Conservation (phyloP, 30 jellyfish, hydroid and myxozoan species). For the Clytia hemisphaerica region DNA sequence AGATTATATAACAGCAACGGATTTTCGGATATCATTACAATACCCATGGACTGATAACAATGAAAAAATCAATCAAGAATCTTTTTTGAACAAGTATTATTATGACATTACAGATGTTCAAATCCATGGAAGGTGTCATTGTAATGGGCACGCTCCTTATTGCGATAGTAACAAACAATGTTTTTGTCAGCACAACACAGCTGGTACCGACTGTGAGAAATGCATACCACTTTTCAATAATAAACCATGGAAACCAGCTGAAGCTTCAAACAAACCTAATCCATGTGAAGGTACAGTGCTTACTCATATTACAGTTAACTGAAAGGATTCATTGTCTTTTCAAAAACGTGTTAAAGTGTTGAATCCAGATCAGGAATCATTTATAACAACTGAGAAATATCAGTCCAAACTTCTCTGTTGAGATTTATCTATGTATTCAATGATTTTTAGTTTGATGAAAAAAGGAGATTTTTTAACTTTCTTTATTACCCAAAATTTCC, state of each 20-base stretch:
- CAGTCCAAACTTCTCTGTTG: too few relatives aligned
- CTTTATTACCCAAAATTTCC: neutral
- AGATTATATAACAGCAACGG: conserved; percentile 54
- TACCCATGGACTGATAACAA: conserved; percentile 92
- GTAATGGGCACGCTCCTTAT: conserved; percentile 78
- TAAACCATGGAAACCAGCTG: conserved; percentile 70
- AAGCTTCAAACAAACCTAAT: conserved; percentile 32
- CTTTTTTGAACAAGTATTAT: conserved; percentile 49
- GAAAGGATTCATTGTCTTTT: too few relatives aligned
- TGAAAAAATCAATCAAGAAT: conserved; percentile 42
- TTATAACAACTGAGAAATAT: too few relatives aligned
- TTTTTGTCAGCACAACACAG: conserved; percentile 59
- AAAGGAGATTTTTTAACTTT: neutral
- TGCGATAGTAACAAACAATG: conserved; percentile 45
- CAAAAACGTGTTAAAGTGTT: too few relatives aligned
- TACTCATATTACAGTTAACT: too few relatives aligned
- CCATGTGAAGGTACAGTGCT: conserved; percentile 66
- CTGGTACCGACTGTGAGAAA: conserved; percentile 63
- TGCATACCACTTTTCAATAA: conserved; percentile 72
- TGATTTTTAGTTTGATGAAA: too few relatives aligned
- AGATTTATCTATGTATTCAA: too few relatives aligned
- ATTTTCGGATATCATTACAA: conserved; percentile 50
- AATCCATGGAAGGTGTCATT: conserved; percentile 66
- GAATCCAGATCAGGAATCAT: too few relatives aligned
- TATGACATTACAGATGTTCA: conserved; percentile 67